These are phyloP conservation scores for Petaurus breviceps DNA, from an alignment of 2,113 vertebrate species.

Conservation along the genomic window DNA sequence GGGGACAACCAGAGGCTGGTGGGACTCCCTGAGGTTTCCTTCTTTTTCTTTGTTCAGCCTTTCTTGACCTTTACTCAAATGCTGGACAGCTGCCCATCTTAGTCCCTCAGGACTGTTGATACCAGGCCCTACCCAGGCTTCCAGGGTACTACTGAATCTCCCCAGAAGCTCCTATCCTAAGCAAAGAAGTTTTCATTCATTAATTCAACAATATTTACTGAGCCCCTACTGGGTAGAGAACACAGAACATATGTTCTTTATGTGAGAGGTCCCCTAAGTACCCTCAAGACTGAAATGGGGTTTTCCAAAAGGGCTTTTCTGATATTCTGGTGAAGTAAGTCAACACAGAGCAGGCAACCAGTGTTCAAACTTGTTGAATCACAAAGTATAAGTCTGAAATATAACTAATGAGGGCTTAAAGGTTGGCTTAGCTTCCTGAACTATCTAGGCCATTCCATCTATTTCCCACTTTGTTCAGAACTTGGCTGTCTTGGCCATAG, in stretches of 20 bases:
- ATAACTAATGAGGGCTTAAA: background rate
- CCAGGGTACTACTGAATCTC: no score
- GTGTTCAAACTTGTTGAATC: background rate
- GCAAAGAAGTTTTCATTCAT: no score
- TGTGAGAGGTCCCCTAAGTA: background rate
- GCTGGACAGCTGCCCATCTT: background rate
- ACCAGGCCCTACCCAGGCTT: background rate
- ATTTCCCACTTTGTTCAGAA: background rate
- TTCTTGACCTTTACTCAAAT: background rate
- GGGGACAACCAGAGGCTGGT: background rate
- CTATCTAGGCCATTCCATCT: background rate
- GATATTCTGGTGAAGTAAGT: background rate
- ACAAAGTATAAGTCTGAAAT: background rate
- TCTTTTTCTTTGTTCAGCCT: background rate
- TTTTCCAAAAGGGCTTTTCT: background rate
- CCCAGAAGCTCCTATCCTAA: no score
- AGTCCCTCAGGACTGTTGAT: background rate
- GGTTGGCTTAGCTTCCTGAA: background rate
- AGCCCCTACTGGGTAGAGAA: no score
- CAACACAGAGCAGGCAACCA: background rate
- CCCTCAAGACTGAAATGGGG: background rate
- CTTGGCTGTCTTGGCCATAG: background rate
- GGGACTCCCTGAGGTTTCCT: background rate
- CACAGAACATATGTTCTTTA: background rate
- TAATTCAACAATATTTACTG: no score